Percentiles rank a stretch among this genome's conserved stretches.
Evolutionary conservation across 2,888 invertebrate genomes (phyloP).

Genomic region (Aricia artaxerxes): DNA sequence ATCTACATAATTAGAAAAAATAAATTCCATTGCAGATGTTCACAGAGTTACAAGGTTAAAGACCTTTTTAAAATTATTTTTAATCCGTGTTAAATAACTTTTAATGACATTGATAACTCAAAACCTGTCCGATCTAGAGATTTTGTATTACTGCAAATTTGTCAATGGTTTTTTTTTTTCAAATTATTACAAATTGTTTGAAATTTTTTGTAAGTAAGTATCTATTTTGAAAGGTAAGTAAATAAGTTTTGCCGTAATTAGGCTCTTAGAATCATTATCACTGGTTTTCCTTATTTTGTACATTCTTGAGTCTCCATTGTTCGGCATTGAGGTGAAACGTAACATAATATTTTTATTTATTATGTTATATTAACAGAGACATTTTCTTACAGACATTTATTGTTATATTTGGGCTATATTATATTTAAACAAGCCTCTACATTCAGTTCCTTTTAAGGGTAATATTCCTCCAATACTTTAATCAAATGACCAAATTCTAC

Average conservation of each 20-base stretch:
- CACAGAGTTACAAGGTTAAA: slow-evolving; percentile 24
- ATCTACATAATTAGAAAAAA: slow-evolving; percentile 28
- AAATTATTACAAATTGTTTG: not conserved
- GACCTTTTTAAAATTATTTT: slow-evolving; percentile 24
- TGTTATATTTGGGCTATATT: too few relatives aligned
- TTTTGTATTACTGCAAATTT: not conserved
- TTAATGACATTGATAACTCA: slow-evolving; percentile 22
- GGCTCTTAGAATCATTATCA: not conserved
- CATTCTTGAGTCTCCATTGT: not conserved
- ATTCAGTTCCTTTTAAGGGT: too few relatives aligned
- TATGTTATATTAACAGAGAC: not conserved
- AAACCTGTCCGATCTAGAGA: slow-evolving; percentile 18
- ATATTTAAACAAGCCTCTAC: too few relatives aligned
- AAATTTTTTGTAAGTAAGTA: not conserved
- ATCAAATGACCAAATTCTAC: too few relatives aligned
- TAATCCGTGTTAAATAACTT: slow-evolving; percentile 18
- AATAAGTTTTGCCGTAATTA: not conserved
- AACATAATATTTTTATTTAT: not conserved
- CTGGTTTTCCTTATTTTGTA: not conserved
- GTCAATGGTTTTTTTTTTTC: not conserved
- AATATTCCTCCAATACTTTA: too few relatives aligned
- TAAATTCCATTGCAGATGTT: slow-evolving; percentile 26
- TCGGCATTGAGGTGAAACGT: not conserved
- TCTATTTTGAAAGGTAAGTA: not conserved
- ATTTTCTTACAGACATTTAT: not conserved